Percentiles rank a stretch among this genome's conserved stretches.
Evolutionary conservation across 1,140 invertebrate genomes (phyloP).

Genomic region (Euura saliciscinereae): DNA sequence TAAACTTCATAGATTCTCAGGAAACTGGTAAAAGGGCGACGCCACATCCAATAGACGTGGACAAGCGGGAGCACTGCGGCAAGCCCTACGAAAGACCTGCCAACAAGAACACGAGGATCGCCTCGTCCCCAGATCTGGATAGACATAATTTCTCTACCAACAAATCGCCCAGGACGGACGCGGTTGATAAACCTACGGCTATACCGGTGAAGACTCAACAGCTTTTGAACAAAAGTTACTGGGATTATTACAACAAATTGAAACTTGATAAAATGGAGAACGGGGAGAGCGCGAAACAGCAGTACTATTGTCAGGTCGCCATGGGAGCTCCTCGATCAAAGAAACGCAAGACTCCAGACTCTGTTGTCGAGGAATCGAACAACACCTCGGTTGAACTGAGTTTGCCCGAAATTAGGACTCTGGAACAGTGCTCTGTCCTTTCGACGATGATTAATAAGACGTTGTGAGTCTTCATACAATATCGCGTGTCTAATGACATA

Average conservation of each 20-base stretch:
- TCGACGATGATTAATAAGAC: constrained; percentile 47
- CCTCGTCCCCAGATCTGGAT: background rate
- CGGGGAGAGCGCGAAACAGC: constrained; percentile 19
- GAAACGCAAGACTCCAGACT: constrained; percentile 20
- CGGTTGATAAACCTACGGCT: constrained; percentile 23
- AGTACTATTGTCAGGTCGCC: constrained; percentile 30
- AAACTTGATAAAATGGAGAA: constrained; percentile 22
- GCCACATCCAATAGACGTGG: background rate
- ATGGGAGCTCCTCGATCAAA: constrained; percentile 31
- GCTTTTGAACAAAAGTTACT: constrained; percentile 46
- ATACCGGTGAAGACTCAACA: constrained; percentile 43
- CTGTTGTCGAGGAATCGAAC: background rate
- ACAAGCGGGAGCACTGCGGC: background rate
- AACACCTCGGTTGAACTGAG: constrained; percentile 15
- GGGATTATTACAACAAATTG: constrained; percentile 48
- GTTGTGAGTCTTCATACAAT: constrained; percentile 28
- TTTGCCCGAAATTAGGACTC: constrained; percentile 32
- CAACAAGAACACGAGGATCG: background rate
- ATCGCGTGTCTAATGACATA: no score
- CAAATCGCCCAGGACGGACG: constrained; percentile 18
- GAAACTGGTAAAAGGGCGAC: background rate
- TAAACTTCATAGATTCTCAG: background rate
- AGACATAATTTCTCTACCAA: background rate
- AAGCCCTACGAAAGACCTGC: background rate
- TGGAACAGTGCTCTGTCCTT: constrained; percentile 43